A percentile compares a stretch with the other conserved stretches of the same genome.
Evolutionary conservation across 2,888 invertebrate genomes (phyloP).

Genomic region (Agrotis ipsilon): DNA sequence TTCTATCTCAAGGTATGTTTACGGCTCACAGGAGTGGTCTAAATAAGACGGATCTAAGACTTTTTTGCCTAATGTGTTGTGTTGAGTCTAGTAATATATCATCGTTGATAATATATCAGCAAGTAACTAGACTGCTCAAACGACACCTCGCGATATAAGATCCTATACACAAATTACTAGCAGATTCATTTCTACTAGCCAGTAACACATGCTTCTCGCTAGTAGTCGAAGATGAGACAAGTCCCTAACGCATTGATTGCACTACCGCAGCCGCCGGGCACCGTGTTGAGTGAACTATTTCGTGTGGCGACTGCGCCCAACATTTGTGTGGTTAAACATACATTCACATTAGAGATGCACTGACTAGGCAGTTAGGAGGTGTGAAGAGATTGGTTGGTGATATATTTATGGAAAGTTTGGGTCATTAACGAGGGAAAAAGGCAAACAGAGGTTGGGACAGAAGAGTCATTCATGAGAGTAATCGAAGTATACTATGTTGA

Average conservation of each 20-base stretch:
- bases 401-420: conserved; percentile 2
- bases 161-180: background rate
- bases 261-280: conserved; percentile 1
- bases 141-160: background rate
- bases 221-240: background rate
- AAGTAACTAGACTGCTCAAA: background rate
- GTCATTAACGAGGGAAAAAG: conserved; percentile 9
- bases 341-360: conserved; percentile 35
- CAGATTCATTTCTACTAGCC: background rate
- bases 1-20: no score
- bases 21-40: no score
- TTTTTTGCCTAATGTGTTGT: no score
- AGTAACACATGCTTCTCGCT: background rate
- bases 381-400: conserved; percentile 38
- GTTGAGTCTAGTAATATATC: no score
- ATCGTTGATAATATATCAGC: no score
- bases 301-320: conserved; percentile 39
- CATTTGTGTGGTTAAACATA: conserved; percentile 51
- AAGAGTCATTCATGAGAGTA: background rate
- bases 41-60: no score
- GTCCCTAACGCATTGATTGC: conserved; percentile 31
- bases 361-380: conserved; percentile 28
- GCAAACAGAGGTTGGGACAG: background rate
- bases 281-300: conserved; percentile 53
- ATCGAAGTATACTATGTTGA: background rate